Conservation (phyloP, 2,888 invertebrate species). For the Trachelus troglodyta region DNA sequence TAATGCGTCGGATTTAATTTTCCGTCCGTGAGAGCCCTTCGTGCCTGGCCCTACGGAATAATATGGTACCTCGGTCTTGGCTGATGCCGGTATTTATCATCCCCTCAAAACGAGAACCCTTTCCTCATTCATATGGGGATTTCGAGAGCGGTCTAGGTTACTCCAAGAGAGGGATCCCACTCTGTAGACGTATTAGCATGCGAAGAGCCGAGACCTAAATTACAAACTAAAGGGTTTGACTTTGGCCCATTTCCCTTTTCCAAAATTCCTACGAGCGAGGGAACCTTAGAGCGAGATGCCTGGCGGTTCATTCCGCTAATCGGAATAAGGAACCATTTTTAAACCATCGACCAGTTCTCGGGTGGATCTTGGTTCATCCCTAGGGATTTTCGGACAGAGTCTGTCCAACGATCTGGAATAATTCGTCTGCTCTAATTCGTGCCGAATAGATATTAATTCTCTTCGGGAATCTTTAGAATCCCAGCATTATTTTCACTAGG, state of each 20-base stretch:
- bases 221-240: conserved; percentile 3
- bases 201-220: conserved; percentile 2
- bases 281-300: neutral
- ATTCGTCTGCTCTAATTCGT: neutral
- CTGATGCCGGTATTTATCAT: conserved; percentile 9
- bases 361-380: neutral
- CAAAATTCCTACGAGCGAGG: neutral
- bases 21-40: neutral
- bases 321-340: neutral
- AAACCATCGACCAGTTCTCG: neutral
- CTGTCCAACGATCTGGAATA: neutral
- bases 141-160: conserved; percentile 1
- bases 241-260: neutral
- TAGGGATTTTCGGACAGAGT: neutral
- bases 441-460: neutral
- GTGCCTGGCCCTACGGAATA: neutral
- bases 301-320: neutral
- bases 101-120: conserved; percentile 19
- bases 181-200: neutral
- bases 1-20: conserved; percentile 2
- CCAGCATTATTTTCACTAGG: neutral
- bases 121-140: conserved; percentile 1
- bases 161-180: neutral
- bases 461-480: neutral
- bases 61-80: neutral